Evolutionary conservation across 30 jellyfish, hydroid and myxozoan genomes (phyloP), one percentile per base, ranked within the genome.

Genomic region (Aurelia aurita complex sp. Pacific): DNA sequence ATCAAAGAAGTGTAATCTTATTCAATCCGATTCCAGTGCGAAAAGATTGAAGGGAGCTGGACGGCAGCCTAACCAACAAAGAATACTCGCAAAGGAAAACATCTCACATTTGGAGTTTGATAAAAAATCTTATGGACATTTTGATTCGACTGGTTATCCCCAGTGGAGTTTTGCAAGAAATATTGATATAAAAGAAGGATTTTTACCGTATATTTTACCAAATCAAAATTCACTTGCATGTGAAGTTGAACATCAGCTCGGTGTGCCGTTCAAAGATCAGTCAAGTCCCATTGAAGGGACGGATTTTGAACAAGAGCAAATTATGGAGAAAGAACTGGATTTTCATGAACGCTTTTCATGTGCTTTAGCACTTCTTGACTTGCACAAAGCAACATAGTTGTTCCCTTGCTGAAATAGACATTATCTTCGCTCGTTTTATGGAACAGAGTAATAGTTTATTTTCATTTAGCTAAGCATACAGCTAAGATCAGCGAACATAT

Each of bases 21-120:
- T 87, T 95, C 83, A 76, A 69, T 82, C 98, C 18, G 82, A 92
- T 64, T 89, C 94, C 74, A 92, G 87, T 73, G 98, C 98, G 15
- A 92, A 92, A 63, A 69, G 98, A 50, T 65, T 92, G 75, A 92
- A 92, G 60, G 98, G 98, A 9, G 98, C 98, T 46, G 98, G 98
- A 6, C 60, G 95, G 81, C 98, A 92, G 59, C 74, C 69, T 23
- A 63, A 73, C 1, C 71, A 71, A 65, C 63, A 52, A 65, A 29
- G 76, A 67, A 18, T 76, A 59, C 18, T 18, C 52, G 69, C 59
- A 16, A 38, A 34, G 36, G 87, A 77, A 57, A 77, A 77, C 40
- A 63, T 77, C 35, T 67, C 64, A 36, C 46, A 77, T 33, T 17
- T 77, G 13, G 67, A 71, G 10, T 19, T 72, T 6, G 92, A 90